Evolutionary conservation across 1,140 invertebrate species (phyloP).

Genomic region (Bombus fervidus): DNA sequence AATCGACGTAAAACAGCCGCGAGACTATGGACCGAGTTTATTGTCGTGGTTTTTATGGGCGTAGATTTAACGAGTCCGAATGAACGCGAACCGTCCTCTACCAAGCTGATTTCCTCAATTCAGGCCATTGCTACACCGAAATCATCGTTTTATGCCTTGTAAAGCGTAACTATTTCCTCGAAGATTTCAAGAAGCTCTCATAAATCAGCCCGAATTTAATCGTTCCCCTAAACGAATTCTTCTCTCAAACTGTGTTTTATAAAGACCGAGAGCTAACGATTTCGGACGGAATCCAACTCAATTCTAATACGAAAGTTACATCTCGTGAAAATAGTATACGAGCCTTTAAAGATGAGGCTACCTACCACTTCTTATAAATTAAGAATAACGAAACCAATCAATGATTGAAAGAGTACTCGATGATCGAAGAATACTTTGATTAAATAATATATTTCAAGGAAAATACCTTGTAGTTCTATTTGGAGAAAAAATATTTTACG

Average conservation of each 20-base stretch:
- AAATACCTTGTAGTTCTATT: not conserved
- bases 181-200: slow-evolving; percentile 2
- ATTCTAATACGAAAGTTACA: not conserved
- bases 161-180: not conserved
- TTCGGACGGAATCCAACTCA: not conserved
- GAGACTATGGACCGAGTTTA: slow-evolving; percentile 13
- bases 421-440: no score
- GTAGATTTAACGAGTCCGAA: slow-evolving; percentile 18
- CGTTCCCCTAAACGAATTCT: not conserved
- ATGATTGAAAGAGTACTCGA: not conserved
- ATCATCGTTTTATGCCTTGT: slow-evolving; percentile 6
- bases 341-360: not conserved
- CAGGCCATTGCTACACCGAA: not conserved
- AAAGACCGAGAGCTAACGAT: not conserved
- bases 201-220: slow-evolving; percentile 10
- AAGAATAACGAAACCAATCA: not conserved
- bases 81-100: not conserved
- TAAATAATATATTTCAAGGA: no score
- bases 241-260: not conserved
- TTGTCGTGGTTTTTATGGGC: slow-evolving; percentile 24
- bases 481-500: not conserved
- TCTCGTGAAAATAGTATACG: not conserved
- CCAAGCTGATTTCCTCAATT: slow-evolving; percentile 4
- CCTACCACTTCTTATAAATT: not conserved
- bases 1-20: slow-evolving; percentile 18